Evolutionary conservation across 92 coral and sea anemone species (phyloP).

Genomic region (Bergia puertoricense): DNA sequence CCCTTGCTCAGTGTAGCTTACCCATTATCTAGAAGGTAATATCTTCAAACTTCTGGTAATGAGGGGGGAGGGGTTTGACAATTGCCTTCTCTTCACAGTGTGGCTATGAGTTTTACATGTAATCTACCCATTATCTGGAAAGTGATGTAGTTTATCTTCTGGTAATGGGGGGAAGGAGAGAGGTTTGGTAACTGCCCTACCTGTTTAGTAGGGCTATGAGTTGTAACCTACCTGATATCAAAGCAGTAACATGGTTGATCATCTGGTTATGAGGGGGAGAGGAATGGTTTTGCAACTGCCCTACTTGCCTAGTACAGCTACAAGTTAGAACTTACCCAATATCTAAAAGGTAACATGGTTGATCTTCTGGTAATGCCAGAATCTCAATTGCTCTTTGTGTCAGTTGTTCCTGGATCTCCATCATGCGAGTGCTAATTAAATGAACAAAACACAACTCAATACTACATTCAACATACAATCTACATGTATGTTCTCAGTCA

Average conservation of each 20-base stretch:
- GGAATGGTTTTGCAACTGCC: no score
- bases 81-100: neutral
- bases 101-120: neutral
- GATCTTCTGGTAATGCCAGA: slow-evolving; percentile 80
- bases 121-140: slow-evolving; percentile 35
- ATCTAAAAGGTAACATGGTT: slow-evolving; percentile 85
- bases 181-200: neutral
- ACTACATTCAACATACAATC: neutral
- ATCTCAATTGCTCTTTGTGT: slow-evolving; percentile 94
- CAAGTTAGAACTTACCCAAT: slow-evolving; percentile 62
- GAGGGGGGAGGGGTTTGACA: no score
- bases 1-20: no score
- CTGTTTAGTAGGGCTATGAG: neutral
- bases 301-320: neutral
- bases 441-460: neutral
- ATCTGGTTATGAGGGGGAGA: neutral
- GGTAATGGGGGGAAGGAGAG: neutral
- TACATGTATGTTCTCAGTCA: no score
- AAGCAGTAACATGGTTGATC: slow-evolving; percentile 82
- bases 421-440: slow-evolving; percentile 85
- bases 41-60: no score
- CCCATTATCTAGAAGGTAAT: no score
- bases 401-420: slow-evolving; percentile 89
- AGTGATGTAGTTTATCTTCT: slow-evolving; percentile 31
- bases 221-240: slow-evolving; percentile 46